These are phyloP conservation scores for Karalla daura DNA, from an alignment of 2,797 vertebrate species.

Conservation along the genomic window DNA sequence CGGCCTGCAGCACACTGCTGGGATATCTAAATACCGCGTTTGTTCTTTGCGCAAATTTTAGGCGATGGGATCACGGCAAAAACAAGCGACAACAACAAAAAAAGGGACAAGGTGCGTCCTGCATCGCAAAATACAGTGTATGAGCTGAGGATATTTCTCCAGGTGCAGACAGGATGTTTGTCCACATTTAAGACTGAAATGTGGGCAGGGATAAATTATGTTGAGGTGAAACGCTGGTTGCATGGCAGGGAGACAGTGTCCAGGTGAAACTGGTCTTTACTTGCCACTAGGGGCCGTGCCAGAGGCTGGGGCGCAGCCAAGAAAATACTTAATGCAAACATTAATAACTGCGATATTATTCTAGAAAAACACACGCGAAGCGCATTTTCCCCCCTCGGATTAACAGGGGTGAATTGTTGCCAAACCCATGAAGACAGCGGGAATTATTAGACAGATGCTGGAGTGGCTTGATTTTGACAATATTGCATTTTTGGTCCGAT, in stretches of 20 bases:
- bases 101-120: not conserved
- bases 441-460: not conserved
- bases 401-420: not conserved
- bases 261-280: slow-evolving; percentile 27
- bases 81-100: not conserved
- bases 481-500: not conserved
- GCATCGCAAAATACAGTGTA: not conserved
- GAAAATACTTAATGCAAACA: slow-evolving; percentile 24
- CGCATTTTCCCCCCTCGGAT: not conserved
- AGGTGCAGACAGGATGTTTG: not conserved
- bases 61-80: slow-evolving; percentile 17
- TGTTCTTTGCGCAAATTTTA: slow-evolving; percentile 33
- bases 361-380: too few relatives aligned
- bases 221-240: not conserved
- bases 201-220: not conserved
- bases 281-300: slow-evolving; percentile 83
- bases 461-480: not conserved
- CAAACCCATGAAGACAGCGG: fast-evolving
- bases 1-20: slow-evolving; percentile 38
- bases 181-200: not conserved
- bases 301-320: slow-evolving; percentile 42
- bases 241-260: not conserved
- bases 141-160: not conserved
- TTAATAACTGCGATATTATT: slow-evolving; percentile 3
- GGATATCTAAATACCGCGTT: slow-evolving; percentile 35